Evolutionary conservation across 2,113 vertebrate genomes (phyloP).

Genomic region (Orthonyx spaldingii): DNA sequence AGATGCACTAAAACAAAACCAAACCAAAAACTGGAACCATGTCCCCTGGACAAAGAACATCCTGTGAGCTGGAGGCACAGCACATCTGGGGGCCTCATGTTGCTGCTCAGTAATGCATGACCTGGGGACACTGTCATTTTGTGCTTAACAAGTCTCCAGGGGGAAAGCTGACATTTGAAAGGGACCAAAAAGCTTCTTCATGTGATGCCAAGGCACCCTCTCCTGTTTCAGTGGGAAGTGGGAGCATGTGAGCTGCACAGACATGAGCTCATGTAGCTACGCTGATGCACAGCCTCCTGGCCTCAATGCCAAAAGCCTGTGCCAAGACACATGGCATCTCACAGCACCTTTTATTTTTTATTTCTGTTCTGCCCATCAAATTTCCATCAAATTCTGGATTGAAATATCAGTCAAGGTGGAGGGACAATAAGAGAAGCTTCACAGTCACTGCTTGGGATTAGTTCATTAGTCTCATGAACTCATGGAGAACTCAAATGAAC

Average conservation of each 20-base stretch:
- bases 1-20: not conserved
- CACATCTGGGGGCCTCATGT: conserved; percentile 61
- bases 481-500: not conserved
- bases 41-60: conserved; percentile 38
- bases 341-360: not conserved
- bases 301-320: not conserved
- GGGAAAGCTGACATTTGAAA: conserved; percentile 44
- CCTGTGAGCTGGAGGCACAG: conserved; percentile 33
- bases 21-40: not conserved
- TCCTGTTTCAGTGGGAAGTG: conserved; percentile 10
- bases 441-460: not conserved
- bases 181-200: conserved; percentile 56
- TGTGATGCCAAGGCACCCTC: conserved; percentile 36
- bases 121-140: conserved; percentile 49
- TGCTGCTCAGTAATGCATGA: conserved; percentile 47
- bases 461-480: not conserved
- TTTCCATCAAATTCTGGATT: not conserved
- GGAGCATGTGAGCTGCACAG: conserved; percentile 18
- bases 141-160: conserved; percentile 13
- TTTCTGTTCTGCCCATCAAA: not conserved
- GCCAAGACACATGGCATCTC: not conserved
- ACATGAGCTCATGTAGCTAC: conserved; percentile 9
- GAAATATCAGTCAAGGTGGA: not conserved
- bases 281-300: not conserved
- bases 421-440: not conserved